Percentiles rank a stretch among this genome's conserved stretches.
These are phyloP conservation scores for Pantherophis alleghaniensis DNA, from an alignment of 2,797 vertebrate genomes.

Conservation along the genomic window DNA sequence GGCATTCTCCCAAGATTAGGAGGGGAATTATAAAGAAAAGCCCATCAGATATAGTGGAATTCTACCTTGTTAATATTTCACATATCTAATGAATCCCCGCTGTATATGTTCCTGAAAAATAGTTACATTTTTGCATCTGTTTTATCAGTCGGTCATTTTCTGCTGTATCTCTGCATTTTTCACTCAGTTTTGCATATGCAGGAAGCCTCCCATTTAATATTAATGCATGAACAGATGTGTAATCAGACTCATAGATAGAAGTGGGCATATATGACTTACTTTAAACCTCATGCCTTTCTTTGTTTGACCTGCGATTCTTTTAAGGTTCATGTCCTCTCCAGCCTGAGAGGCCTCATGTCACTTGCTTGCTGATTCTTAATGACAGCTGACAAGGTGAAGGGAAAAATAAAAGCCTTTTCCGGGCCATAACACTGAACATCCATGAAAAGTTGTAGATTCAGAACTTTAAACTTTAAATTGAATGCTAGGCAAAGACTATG, in stretches of 20 bases:
- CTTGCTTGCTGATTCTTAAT: slow-evolving; percentile 11
- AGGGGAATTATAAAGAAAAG: neutral
- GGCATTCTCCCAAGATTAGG: neutral
- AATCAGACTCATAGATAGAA: neutral
- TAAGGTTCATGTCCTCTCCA: neutral
- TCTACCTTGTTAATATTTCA: neutral
- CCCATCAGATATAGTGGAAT: too few species aligned
- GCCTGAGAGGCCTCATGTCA: neutral
- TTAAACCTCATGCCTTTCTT: slow-evolving; percentile 4
- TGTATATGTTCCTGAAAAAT: neutral
- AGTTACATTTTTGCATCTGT: neutral
- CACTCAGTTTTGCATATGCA: neutral
- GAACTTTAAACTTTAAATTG: neutral
- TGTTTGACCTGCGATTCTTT: neutral
- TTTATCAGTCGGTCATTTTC: neutral
- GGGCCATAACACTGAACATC: slow-evolving; percentile 6
- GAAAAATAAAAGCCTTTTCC: slow-evolving; percentile 30
- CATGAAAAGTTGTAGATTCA: slow-evolving; percentile 4
- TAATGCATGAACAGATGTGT: neutral
- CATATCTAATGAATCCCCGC: neutral
- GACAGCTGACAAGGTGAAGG: neutral
- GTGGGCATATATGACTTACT: neutral
- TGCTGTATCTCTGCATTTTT: neutral
- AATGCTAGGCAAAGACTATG: neutral
- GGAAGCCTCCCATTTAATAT: neutral